Conservation (phyloP, 92 coral and sea anemone genomes). For the Epizoanthus stellaris region DNA sequence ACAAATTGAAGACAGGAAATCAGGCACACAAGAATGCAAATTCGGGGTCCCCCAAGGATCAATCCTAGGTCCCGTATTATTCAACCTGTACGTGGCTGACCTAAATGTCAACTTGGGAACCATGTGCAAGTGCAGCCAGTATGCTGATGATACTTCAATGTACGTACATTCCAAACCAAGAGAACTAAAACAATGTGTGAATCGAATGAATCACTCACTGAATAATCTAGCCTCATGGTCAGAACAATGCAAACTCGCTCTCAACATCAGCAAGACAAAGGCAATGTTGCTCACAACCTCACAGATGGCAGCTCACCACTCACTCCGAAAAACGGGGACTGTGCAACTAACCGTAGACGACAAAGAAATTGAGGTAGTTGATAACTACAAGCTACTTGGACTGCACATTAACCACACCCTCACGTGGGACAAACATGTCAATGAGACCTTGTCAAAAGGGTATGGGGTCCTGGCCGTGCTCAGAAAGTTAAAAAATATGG, state of each 20-base stretch:
- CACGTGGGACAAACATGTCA: too few relatives aligned
- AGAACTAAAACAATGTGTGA: too few relatives aligned
- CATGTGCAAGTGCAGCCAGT: too few relatives aligned
- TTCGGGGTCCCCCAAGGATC: too few relatives aligned
- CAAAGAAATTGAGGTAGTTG: slow-evolving; percentile 12
- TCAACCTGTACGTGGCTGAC: too few relatives aligned
- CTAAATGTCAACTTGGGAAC: too few relatives aligned
- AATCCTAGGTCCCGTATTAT: too few relatives aligned
- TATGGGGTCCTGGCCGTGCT: neutral
- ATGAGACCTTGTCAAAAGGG: neutral
- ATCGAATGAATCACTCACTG: too few relatives aligned
- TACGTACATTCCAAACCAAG: too few relatives aligned
- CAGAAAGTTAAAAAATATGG: neutral
- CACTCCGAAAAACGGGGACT: neutral
- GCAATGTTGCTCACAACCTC: neutral
- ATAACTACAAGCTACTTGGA: slow-evolving; percentile 2
- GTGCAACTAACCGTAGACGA: neutral
- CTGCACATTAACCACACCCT: neutral
- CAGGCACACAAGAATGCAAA: too few relatives aligned
- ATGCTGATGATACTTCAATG: too few relatives aligned
- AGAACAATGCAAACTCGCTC: neutral
- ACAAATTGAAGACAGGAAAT: neutral
- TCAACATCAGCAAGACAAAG: neutral
- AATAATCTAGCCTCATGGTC: too few relatives aligned
- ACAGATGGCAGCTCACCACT: slow-evolving; percentile 8